Evolutionary conservation across 1,140 invertebrate genomes (phyloP), one percentile per base, ranked within the genome.

Genomic region (Druon quercuslanigerum): DNA sequence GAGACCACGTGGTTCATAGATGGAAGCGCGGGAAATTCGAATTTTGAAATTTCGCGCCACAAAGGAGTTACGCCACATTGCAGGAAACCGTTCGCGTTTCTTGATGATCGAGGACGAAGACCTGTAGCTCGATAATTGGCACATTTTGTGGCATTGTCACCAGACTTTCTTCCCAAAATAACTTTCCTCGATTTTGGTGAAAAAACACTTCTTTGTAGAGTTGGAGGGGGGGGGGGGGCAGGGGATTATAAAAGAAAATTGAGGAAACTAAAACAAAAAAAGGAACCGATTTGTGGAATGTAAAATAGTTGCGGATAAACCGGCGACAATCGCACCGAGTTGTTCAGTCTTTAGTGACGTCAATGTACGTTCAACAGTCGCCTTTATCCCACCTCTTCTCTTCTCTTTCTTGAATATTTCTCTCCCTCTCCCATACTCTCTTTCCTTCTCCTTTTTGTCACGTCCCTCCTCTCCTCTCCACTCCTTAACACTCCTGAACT

Each of bases 331-430:
- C 60, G 40, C 25, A 66, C n/a, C 12, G 40, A 66, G 60, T 66
- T 66, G 57, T 66, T 66, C 25, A 66, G 79, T 78, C 73, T 76
- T 73, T 66, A 78, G 75, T 85, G 84, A 86, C 82, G 84, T 86
- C 80, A 84, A 78, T 73, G 74, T 60, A 73, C 75, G 77, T 70
- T 79, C 74, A 70, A 78, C 80, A 77, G 52, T 72, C 76, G 76
- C 80, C 76, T 85, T 84, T 78, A 84, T 81, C 78, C 79, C 78
- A 60, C 56, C 46, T 52, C 66, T 71, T 60, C 46, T 52, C 66
- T 71, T 60, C 66, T 71, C 19, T 56, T 66, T 78, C 77, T 79
- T 74, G 75, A 77, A 81, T 73, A 74, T 80, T 78, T 82, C 19
- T 71, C 75, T 75, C 76, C 75, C 77, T 74, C n/a, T 19, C 16